phyloP scores from a whole-genome alignment of 2,888 invertebrate genomes.

The Lingula anatina region DNA sequence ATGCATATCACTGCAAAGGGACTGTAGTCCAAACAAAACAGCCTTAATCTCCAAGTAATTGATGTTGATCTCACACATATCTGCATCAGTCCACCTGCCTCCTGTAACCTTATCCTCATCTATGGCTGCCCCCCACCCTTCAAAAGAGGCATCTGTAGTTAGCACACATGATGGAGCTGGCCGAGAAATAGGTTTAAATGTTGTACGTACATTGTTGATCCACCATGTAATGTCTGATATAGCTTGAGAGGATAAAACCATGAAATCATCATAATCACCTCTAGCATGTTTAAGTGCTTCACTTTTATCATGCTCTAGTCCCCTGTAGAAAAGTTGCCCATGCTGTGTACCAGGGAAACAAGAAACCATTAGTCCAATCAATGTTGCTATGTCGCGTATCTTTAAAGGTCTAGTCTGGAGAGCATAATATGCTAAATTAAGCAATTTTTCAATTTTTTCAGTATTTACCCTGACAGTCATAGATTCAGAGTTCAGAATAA shows the following conservation, averaged over 20 bases:
- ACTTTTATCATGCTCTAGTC: constrained; percentile 12
- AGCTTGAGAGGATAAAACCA: constrained; percentile 5
- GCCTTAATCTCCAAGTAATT: constrained; percentile 12
- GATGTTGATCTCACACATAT: constrained; percentile 7
- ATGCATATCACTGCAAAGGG: background rate
- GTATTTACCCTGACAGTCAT: constrained; percentile 12
- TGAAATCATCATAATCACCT: constrained; percentile 11
- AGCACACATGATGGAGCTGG: constrained; percentile 2
- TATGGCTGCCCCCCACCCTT: constrained; percentile 9
- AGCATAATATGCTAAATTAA: constrained; percentile 1
- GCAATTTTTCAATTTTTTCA: constrained; percentile 3
- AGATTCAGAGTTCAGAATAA: constrained; percentile 8
- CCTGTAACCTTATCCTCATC: constrained; percentile 1
- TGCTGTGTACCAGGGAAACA: constrained; percentile 12
- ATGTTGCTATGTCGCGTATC: constrained; percentile 7
- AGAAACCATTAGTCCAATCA: constrained; percentile 14
- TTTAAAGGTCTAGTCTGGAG: background rate
- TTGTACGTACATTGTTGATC: constrained; percentile 6
- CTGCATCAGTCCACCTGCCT: constrained; percentile 7
- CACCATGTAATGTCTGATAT: constrained; percentile 10
- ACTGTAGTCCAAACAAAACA: constrained; percentile 5
- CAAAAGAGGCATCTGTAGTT: constrained; percentile 8
- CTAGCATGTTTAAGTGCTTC: constrained; percentile 2
- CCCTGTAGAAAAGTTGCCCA: constrained; percentile 12
- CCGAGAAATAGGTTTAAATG: background rate